Conservation (phyloP, 2,888 invertebrate genomes). For the Melitaea athalia region DNA sequence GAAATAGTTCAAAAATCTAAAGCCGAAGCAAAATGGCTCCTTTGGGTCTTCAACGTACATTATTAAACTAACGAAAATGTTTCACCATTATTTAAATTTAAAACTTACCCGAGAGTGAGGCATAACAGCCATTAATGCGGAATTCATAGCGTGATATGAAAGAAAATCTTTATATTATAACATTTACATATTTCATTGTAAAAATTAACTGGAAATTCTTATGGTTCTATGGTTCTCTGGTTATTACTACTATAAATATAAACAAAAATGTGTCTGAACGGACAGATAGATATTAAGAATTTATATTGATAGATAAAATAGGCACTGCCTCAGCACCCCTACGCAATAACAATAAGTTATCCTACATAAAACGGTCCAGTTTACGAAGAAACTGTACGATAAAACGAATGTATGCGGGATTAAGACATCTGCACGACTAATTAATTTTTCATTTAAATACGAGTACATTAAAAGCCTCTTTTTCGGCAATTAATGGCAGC, state of each 20-base stretch:
- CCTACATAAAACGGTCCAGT: too few species aligned
- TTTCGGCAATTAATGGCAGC: background rate
- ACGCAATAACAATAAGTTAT: too few species aligned
- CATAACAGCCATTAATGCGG: background rate
- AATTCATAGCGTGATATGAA: background rate
- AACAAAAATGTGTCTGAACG: too few species aligned
- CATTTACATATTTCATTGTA: background rate
- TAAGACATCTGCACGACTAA: conserved; percentile 3
- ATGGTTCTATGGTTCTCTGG: too few species aligned
- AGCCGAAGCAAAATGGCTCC: conserved; percentile 39
- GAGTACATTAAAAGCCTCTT: background rate
- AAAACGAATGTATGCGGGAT: background rate
- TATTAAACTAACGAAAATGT: conserved; percentile 51
- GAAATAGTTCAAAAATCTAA: conserved; percentile 45
- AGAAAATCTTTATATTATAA: background rate
- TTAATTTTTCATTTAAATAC: background rate
- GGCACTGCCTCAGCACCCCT: too few species aligned
- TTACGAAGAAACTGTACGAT: too few species aligned
- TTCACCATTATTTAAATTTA: conserved; percentile 46
- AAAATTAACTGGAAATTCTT: too few species aligned
- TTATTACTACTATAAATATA: too few species aligned
- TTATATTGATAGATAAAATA: too few species aligned
- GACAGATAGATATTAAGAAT: too few species aligned
- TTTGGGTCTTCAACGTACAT: conserved; percentile 45
- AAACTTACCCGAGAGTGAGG: conserved; percentile 41